Evolutionary conservation across 2,888 invertebrate genomes (phyloP).

Genomic region (Cephus pygmeus): DNA sequence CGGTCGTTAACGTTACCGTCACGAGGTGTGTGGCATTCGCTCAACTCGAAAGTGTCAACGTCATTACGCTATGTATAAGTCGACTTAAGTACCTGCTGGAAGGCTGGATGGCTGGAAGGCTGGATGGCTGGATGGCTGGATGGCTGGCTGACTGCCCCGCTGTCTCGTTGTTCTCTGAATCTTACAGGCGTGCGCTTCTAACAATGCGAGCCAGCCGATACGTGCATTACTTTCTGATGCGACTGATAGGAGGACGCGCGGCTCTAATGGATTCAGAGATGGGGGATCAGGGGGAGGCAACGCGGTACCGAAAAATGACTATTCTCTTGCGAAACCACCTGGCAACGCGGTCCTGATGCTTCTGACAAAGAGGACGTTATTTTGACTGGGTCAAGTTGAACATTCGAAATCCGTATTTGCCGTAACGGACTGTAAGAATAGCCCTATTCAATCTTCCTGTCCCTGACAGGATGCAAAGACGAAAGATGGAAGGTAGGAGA

Average conservation of each 20-base stretch:
- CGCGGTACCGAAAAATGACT: too few relatives aligned
- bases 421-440: too few relatives aligned
- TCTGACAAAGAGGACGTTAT: too few relatives aligned
- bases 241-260: conserved; percentile 8
- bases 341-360: too few relatives aligned
- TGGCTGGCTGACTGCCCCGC: background rate
- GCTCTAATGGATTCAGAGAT: conserved; percentile 9
- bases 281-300: background rate
- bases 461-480: too few relatives aligned
- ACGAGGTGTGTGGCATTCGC: conserved; percentile 58
- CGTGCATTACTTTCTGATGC: conserved; percentile 12
- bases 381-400: too few relatives aligned
- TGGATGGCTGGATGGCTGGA: too few relatives aligned
- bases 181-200: conserved; percentile 3
- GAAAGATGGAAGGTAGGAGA: too few relatives aligned
- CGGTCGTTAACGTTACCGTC: conserved; percentile 47
- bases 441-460: too few relatives aligned
- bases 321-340: too few relatives aligned
- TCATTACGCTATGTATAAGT: conserved; percentile 39
- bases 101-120: background rate
- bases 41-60: conserved; percentile 49
- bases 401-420: too few relatives aligned
- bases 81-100: conserved; percentile 5
- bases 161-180: conserved; percentile 2
- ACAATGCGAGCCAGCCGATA: conserved; percentile 3